Base-by-base conservation (phyloP, 2,113 vertebrate species). In the Rhodinocichla rosea region DNA sequence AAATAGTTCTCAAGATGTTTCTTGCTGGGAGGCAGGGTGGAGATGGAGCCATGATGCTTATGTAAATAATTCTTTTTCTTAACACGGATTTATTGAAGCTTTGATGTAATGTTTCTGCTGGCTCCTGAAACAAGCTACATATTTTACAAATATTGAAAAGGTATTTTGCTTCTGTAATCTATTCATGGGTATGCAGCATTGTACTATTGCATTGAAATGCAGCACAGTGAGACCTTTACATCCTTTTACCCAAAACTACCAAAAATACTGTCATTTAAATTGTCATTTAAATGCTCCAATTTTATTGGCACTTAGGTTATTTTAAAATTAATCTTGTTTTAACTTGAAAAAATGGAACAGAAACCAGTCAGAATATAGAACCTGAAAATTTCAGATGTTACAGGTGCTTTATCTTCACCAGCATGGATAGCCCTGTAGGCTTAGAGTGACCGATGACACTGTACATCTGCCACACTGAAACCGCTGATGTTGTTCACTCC, bases 21-120 rank as follows among this genome's bases (percentile, higher is more conserved):
- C 67, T 80, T 92, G 90, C 96, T 93, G 64, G 23, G 71, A 67
- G 92, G 67, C 76, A 90, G 76, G 95, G 94, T 86, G 86, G 89
- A 89, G 91, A 45, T 80, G 71, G 76, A 95, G 83, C 76, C 67
- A 10, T 40, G 71, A 62, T 86, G 63, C 39, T 90, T 35, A 80
- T 85, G 57, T 77, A 85, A 90, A 88, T 90, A 88, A 35, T 80
- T 78, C 18, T 85, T 89, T 83, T 73, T 90, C 76, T 90, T 83
- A 83, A 57, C 45, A 26, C 13, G 79, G 42, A 65, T 94, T 74
- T 93, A 65, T 71, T 85, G 71, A 88, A 57, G 67, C 92, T 93
- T 93, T 95, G 82, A 93, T 93, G 74, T 85, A 73, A 20, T n/a
- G 18, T 82, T 93, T 91, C 62, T 90, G 20, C 44, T 85, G 88